These are phyloP conservation scores for Anorthoa munda DNA, from an alignment of 2,888 invertebrate genomes.

Conservation along the genomic window DNA sequence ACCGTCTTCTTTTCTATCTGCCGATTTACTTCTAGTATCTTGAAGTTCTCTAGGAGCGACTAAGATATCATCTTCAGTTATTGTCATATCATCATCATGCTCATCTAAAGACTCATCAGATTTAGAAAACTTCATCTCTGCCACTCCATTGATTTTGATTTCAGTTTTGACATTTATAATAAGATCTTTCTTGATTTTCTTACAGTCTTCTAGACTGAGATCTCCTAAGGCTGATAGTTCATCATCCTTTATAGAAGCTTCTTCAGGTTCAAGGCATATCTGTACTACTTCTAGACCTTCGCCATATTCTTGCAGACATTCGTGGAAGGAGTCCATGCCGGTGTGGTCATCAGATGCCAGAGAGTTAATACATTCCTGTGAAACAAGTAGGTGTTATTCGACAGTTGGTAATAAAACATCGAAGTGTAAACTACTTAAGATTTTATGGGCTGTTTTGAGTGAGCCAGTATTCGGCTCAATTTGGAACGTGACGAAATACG, in stretches of 20 bases:
- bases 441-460: conserved; percentile 49
- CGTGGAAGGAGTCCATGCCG: conserved; percentile 92
- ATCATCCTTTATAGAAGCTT: conserved; percentile 89
- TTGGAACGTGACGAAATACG: conserved; percentile 32
- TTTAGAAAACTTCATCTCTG: conserved; percentile 81
- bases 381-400: conserved; percentile 62
- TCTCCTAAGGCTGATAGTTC: conserved; percentile 87
- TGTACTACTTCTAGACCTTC: conserved; percentile 92
- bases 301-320: conserved; percentile 92
- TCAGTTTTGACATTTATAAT: conserved; percentile 70
- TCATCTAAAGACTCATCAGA: conserved; percentile 87
- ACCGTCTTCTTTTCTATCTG: conserved; percentile 74
- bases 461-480: conserved; percentile 30
- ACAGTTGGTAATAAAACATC: conserved; percentile 41
- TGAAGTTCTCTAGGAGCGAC: conserved; percentile 82
- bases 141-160: conserved; percentile 79
- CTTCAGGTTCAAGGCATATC: conserved; percentile 92
- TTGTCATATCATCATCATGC: conserved; percentile 88
- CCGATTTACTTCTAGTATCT: conserved; percentile 81
- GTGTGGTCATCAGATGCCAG: conserved; percentile 92
- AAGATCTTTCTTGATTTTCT: conserved; percentile 72
- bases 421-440: conserved; percentile 52
- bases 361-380: conserved; percentile 90
- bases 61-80: conserved; percentile 87
- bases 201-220: conserved; percentile 85